phyloP scores from a whole-genome alignment of 2,888 invertebrate species.

The Eristalis intricaria region DNA sequence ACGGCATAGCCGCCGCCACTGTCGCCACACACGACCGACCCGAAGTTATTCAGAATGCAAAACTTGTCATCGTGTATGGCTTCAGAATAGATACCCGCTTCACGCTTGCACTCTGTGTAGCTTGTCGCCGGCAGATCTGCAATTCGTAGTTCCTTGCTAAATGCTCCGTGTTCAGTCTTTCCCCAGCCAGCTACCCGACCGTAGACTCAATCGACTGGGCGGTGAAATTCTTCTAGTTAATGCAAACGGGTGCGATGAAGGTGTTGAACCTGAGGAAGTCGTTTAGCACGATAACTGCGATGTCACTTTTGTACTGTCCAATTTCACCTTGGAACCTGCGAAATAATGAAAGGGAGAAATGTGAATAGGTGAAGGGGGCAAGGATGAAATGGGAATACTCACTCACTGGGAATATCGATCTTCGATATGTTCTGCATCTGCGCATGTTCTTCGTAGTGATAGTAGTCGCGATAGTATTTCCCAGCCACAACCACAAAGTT shows the following conservation, averaged over 20 bases:
- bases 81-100: not conserved
- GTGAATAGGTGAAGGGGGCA: not conserved
- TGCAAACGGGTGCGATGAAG: conserved; percentile 1
- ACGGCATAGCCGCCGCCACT: not conserved
- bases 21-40: conserved; percentile 3
- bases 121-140: not conserved
- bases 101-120: not conserved
- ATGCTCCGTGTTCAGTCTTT: not conserved
- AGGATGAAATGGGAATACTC: not conserved
- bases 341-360: not conserved
- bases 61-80: not conserved
- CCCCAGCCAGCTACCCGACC: conserved; percentile 16
- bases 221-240: not conserved
- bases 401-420: not conserved
- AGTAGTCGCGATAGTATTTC: conserved; percentile 52
- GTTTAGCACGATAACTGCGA: not conserved
- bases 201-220: not conserved
- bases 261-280: not conserved
- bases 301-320: not conserved
- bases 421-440: conserved; percentile 5
- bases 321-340: not conserved
- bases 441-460: not conserved
- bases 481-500: conserved; percentile 68
- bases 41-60: not conserved
- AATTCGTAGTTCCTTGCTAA: not conserved